phyloP scores from a whole-genome alignment of 2,888 invertebrate species.

The Nineta flava region DNA sequence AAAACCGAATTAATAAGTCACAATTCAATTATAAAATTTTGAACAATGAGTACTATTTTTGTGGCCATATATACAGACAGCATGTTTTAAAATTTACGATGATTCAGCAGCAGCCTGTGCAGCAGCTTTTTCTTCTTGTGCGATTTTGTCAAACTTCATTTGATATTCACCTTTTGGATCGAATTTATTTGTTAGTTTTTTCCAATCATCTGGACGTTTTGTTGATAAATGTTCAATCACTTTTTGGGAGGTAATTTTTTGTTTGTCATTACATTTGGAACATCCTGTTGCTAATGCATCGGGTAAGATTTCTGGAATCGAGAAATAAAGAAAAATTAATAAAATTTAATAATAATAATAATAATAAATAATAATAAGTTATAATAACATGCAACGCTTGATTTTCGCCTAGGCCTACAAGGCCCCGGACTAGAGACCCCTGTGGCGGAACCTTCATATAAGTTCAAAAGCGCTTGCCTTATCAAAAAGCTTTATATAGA shows the following conservation, averaged over 20 bases:
- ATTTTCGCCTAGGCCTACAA: neutral
- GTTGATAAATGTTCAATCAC: constrained; percentile 46
- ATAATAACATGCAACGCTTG: neutral
- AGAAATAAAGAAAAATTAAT: no score
- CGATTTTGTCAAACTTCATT: constrained; percentile 16
- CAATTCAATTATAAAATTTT: no score
- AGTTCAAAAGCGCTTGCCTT: no score
- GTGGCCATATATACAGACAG: no score
- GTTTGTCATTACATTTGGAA: constrained; percentile 46
- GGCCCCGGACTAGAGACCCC: no score
- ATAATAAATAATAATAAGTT: neutral
- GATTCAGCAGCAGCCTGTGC: no score
- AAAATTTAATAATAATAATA: neutral
- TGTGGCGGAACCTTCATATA: no score
- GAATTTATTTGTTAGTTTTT: constrained; percentile 44
- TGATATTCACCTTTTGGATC: constrained; percentile 53
- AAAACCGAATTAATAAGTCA: no score
- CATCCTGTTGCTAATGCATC: constrained; percentile 54
- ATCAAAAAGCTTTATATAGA: no score
- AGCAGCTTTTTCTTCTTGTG: neutral
- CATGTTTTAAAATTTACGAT: no score
- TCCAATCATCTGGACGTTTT: constrained; percentile 50
- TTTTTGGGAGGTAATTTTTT: constrained; percentile 48
- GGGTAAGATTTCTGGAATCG: constrained; percentile 45
- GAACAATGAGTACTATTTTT: no score